phyloP scores from a whole-genome alignment of 2,797 vertebrate species.

The Amblyraja radiata region DNA sequence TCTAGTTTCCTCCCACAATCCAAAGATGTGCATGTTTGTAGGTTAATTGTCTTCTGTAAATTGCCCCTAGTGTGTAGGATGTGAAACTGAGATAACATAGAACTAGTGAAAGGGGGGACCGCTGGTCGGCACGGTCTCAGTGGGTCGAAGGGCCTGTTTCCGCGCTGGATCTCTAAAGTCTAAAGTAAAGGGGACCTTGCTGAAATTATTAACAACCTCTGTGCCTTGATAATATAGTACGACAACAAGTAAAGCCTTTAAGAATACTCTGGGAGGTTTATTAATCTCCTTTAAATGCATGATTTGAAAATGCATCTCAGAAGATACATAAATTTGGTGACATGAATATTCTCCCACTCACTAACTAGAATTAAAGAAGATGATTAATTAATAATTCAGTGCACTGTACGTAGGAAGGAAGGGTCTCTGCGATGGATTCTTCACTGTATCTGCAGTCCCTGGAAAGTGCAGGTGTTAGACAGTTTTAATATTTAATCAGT shows the following conservation, averaged over 20 bases:
- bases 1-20: no score
- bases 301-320: not conserved
- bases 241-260: not conserved
- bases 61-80: no score
- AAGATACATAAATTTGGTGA: not conserved
- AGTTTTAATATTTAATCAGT: constrained; percentile 17
- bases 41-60: no score
- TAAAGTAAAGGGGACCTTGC: not conserved
- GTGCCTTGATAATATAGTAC: not conserved
- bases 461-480: not conserved
- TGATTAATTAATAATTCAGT: constrained; percentile 20
- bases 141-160: no score
- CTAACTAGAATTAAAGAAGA: not conserved
- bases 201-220: not conserved
- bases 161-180: no score
- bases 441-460: constrained; percentile 2
- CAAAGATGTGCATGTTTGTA: no score
- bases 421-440: not conserved
- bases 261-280: not conserved
- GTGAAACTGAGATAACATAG: no score
- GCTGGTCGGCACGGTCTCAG: no score
- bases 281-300: not conserved
- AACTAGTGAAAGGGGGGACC: no score
- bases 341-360: not conserved
- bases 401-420: not conserved